Base-by-base conservation (phyloP, 30 jellyfish, hydroid and myxozoan species). In the Rhopilema esculentum region DNA sequence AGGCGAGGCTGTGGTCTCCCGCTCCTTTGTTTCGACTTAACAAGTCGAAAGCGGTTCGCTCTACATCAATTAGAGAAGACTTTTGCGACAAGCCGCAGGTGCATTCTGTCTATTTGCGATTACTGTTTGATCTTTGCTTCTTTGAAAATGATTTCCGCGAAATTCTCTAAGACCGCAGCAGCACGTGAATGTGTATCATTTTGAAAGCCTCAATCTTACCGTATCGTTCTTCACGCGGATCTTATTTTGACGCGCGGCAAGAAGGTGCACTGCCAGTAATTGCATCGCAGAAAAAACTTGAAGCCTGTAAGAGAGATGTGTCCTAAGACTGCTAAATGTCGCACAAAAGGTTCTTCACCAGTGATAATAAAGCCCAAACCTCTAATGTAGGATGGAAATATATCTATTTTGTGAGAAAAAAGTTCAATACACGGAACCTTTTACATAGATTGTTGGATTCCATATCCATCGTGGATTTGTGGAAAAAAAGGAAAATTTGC, bases 11-110 rank as follows among this genome's bases (percentile, higher is more conserved):
- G 83, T 51, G 90, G 90, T 67, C 19, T 66, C 67, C 65, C 72
- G 78, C 80, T 28, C 84, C 82, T 65, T 80, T 80, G 90, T 80
- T 66, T 66, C 80, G 72, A 67, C 90, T 80, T 80, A 80, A 80
- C 90, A 32, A 66, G 64, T 80, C 73, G 75, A 64, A 16, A 69
- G 75, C 90, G 90, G 90, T 52, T 31, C 66, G 82, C 90, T 80
- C 82, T 80, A 26, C 76, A 67, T 48, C 90, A 80, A 80, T 80
- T 80, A 80, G 90, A 57, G 32, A 80, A 6, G 52, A 15, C 63
- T 31, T 27, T 17, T 32, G 65, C 75, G 87, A 76, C 75, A 52
- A 17, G 73, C 21, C 27, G 82, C 90, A 80, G 90, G 82, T 80
- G 90, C 90, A 80, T 40, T 27, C 20, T 16, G 90, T 48, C 52